Evolutionary conservation across 2,113 vertebrate species (phyloP).

Genomic region (Centropus bengalensis): DNA sequence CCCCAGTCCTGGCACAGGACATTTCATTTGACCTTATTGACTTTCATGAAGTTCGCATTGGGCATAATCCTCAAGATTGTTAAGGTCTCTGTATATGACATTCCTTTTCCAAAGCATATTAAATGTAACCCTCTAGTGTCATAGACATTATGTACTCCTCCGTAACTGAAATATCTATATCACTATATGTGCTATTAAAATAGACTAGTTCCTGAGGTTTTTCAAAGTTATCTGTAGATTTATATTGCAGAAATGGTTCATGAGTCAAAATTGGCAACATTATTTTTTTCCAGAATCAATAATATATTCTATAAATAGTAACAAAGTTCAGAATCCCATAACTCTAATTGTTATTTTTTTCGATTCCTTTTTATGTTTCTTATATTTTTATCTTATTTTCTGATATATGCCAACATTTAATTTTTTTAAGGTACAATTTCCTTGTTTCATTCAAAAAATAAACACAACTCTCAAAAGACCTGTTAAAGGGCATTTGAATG

Average conservation of each 20-base stretch:
- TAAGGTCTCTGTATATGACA: neutral
- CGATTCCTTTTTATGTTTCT: neutral
- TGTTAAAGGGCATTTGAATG: neutral
- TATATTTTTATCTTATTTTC: neutral
- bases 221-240: neutral
- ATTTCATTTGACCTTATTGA: neutral
- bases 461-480: neutral
- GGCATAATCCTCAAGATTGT: neutral
- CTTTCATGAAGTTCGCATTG: too few species aligned
- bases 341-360: neutral
- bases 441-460: neutral
- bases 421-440: neutral
- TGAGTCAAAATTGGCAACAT: neutral
- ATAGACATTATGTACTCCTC: neutral
- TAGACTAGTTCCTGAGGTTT: neutral
- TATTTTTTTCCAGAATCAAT: neutral
- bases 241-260: neutral
- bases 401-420: neutral
- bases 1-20: fast-evolving
- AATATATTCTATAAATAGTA: neutral
- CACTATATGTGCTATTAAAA: neutral
- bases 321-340: too few species aligned
- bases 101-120: neutral
- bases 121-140: neutral
- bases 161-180: neutral